Percentiles rank a stretch among this genome's conserved stretches.
phyloP scores from a whole-genome alignment of 2,797 vertebrate species.

The Falco berigora region DNA sequence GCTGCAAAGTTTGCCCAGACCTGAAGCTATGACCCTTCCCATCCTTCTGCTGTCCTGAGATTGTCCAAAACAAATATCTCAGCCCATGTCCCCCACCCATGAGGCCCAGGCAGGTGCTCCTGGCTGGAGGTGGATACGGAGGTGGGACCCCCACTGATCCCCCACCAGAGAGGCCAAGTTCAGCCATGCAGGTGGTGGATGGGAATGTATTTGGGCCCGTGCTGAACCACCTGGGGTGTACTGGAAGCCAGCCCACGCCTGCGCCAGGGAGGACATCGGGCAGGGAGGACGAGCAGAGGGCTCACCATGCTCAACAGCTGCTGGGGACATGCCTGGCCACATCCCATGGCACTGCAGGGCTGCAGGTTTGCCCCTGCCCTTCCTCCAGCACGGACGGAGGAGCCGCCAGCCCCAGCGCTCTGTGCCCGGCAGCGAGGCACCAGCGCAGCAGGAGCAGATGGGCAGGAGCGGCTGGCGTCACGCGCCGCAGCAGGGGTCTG shows the following conservation, averaged over 20 bases:
- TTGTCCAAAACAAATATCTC: neutral
- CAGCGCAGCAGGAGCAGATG: neutral
- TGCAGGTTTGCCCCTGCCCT: no score
- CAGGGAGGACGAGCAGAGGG: neutral
- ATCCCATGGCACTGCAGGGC: neutral
- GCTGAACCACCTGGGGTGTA: neutral
- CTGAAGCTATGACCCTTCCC: neutral
- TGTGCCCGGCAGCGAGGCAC: accelerated
- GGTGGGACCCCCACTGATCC: no score
- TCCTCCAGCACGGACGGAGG: accelerated
- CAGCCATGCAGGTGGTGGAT: neutral
- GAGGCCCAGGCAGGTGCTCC: neutral
- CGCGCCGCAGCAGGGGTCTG: accelerated
- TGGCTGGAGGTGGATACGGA: no score
- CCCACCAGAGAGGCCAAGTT: neutral
- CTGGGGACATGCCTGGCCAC: neutral
- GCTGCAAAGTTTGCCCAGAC: neutral
- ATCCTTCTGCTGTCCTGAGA: neutral
- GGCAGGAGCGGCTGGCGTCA: accelerated
- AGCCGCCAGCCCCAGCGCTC: accelerated
- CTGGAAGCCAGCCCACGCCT: neutral
- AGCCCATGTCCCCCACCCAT: accelerated
- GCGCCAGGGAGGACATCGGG: neutral
- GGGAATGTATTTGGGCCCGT: accelerated
- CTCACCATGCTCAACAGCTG: accelerated